Evolutionary conservation across 2,797 vertebrate genomes (phyloP).

Genomic region (Malacoraja senta): DNA sequence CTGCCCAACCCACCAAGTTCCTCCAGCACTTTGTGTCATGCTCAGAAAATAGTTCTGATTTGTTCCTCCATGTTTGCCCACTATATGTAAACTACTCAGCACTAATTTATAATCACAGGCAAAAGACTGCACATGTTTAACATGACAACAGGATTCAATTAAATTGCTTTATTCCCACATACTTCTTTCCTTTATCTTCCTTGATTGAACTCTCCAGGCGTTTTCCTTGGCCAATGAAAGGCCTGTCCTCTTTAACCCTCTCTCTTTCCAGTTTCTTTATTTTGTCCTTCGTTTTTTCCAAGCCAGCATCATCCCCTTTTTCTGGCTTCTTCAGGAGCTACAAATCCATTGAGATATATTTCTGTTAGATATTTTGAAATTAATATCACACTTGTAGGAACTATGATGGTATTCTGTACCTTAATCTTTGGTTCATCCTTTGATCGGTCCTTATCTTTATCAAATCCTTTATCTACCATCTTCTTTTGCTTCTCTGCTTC

Average conservation of each 20-base stretch:
- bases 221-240: conserved; percentile 59
- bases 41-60: too few species aligned
- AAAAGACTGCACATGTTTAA: too few species aligned
- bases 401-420: conserved; percentile 55
- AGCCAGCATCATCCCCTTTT: conserved; percentile 73
- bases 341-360: conserved; percentile 50
- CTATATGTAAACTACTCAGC: background rate
- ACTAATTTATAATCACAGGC: background rate
- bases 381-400: background rate
- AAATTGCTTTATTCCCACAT: conserved; percentile 44
- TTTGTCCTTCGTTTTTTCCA: conserved; percentile 82
- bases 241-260: conserved; percentile 71
- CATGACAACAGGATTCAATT: background rate
- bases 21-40: too few species aligned
- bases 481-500: conserved; percentile 89
- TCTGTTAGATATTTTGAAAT: conserved; percentile 38
- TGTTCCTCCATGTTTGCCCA: background rate
- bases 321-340: conserved; percentile 93
- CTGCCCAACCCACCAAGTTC: too few species aligned
- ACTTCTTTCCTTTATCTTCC: conserved; percentile 84
- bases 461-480: conserved; percentile 67
- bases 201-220: conserved; percentile 73
- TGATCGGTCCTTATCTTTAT: conserved; percentile 79
- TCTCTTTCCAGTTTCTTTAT: conserved; percentile 79
- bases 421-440: conserved; percentile 98